A percentile compares a stretch with the other conserved stretches of the same genome.
Evolutionary conservation across 2,797 vertebrate species (phyloP).

Genomic region (Anomalospiza imberbis): DNA sequence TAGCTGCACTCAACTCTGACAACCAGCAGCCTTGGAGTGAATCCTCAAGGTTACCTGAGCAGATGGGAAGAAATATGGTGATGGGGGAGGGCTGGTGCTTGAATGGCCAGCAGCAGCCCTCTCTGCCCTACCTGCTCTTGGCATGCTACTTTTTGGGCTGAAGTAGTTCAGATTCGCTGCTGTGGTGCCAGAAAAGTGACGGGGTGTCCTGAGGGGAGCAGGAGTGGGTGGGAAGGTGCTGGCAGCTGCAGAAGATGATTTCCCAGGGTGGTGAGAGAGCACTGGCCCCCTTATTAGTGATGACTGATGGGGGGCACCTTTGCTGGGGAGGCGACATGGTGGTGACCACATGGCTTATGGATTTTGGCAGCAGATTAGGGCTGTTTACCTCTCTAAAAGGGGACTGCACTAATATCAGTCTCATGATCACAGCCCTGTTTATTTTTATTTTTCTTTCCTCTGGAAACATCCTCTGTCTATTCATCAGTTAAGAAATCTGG

Average conservation of each 20-base stretch:
- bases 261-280: neutral
- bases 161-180: neutral
- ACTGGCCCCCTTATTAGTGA: neutral
- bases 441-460: neutral
- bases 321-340: neutral
- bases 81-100: neutral
- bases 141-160: neutral
- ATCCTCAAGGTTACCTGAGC: conserved; percentile 55
- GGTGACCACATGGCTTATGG: neutral
- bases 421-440: neutral
- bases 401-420: neutral
- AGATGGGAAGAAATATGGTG: conserved; percentile 54
- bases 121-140: neutral
- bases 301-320: neutral
- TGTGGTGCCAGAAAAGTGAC: accelerated
- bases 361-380: neutral
- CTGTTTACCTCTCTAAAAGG: neutral
- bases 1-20: neutral
- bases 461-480: neutral
- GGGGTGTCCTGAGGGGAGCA: neutral
- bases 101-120: neutral
- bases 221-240: neutral
- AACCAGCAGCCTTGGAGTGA: neutral
- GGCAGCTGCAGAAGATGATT: neutral
- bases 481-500: neutral